Evolutionary conservation across 1,140 invertebrate genomes (phyloP).

Genomic region (Phocides pigmalion): DNA sequence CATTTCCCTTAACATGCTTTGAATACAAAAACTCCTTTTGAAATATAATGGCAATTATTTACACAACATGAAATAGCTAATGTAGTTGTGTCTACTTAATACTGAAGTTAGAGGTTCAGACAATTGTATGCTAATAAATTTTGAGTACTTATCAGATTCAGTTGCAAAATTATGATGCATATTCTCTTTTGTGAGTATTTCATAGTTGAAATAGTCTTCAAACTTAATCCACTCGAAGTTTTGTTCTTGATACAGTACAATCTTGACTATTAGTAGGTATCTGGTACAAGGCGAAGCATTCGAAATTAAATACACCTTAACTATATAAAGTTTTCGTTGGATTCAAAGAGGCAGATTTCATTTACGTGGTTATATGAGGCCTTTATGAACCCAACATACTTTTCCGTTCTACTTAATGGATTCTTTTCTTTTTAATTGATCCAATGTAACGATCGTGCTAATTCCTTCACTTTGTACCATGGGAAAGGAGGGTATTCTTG

Average conservation of each 20-base stretch:
- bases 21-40: not conserved
- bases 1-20: too few relatives aligned
- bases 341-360: constrained; percentile 65
- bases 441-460: constrained; percentile 86
- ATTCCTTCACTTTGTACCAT: constrained; percentile 88
- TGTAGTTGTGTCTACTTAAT: not conserved
- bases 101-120: not conserved
- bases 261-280: constrained; percentile 22
- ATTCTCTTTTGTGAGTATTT: not conserved
- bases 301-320: constrained; percentile 22
- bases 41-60: constrained; percentile 7
- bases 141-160: not conserved
- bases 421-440: constrained; percentile 65
- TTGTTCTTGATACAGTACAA: constrained; percentile 9
- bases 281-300: constrained; percentile 26
- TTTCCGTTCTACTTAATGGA: constrained; percentile 50
- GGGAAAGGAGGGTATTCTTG: constrained; percentile 86
- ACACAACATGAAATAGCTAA: not conserved
- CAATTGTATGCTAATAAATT: not conserved
- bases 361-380: constrained; percentile 49
- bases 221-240: not conserved
- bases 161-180: constrained; percentile 4
- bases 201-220: constrained; percentile 5
- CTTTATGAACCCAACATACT: constrained; percentile 77
- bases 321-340: constrained; percentile 67